A percentile compares a stretch with the other conserved stretches of the same genome.
Evolutionary conservation across 2,113 vertebrate genomes (phyloP).

Genomic region (Haemorhous mexicanus): DNA sequence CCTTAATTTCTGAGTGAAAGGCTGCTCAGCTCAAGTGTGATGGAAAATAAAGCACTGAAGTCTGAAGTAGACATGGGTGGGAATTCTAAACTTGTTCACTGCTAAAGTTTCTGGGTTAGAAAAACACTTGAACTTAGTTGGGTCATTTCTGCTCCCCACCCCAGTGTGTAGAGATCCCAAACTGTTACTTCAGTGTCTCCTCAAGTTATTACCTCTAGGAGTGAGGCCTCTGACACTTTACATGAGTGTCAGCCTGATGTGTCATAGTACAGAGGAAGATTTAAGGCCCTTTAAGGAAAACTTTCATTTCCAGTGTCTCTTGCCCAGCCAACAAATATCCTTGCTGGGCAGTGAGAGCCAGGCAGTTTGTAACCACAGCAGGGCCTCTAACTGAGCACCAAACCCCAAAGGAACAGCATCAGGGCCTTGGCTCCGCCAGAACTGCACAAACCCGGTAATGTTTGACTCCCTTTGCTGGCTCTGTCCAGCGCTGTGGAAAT

Average conservation of each 20-base stretch:
- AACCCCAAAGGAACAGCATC: background rate
- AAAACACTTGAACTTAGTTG: background rate
- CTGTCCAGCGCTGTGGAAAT: background rate
- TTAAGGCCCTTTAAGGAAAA: background rate
- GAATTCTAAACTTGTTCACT: background rate
- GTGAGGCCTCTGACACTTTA: background rate
- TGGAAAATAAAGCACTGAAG: background rate
- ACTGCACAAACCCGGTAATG: background rate
- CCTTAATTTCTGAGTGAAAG: background rate
- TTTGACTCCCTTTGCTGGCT: background rate
- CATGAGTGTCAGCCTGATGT: background rate
- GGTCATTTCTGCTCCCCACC: background rate
- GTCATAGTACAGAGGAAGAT: fast-evolving
- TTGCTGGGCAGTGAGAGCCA: background rate
- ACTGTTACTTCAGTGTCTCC: background rate
- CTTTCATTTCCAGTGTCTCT: background rate
- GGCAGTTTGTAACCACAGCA: background rate
- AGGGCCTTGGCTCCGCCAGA: background rate
- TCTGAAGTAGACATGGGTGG: background rate
- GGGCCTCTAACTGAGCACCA: background rate
- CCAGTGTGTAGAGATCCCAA: background rate
- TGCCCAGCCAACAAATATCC: background rate
- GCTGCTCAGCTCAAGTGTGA: background rate
- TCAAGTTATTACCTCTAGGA: background rate
- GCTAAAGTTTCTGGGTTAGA: background rate